These are phyloP conservation scores for Pyralis farinalis DNA, from an alignment of 2,888 invertebrate species.

Conservation along the genomic window DNA sequence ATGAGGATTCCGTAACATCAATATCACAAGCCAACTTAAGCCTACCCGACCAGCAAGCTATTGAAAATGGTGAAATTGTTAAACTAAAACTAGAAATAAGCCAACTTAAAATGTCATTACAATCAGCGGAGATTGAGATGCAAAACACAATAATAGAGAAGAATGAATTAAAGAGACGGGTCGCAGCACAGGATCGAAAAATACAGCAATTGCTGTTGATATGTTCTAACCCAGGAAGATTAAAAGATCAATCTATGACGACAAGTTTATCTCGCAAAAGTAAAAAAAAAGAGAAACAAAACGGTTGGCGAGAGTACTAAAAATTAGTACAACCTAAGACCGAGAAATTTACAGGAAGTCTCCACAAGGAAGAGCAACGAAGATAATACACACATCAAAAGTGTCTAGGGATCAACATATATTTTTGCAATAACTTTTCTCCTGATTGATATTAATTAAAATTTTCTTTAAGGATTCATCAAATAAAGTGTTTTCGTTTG, in stretches of 20 bases:
- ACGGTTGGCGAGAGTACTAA: not conserved
- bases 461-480: too few species aligned
- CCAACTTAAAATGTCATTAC: not conserved
- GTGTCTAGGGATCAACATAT: too few species aligned
- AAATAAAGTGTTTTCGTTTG: too few species aligned
- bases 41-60: not conserved
- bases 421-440: too few species aligned
- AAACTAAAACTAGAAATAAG: slow-evolving; percentile 1
- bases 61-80: slow-evolving; percentile 1
- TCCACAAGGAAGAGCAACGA: too few species aligned
- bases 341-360: not conserved
- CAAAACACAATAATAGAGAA: slow-evolving; percentile 1
- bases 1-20: not conserved
- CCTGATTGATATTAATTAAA: too few species aligned
- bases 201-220: slow-evolving; percentile 3
- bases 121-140: slow-evolving; percentile 2
- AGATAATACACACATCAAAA: too few species aligned
- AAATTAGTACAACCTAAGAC: slow-evolving; percentile 1
- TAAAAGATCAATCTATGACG: not conserved
- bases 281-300: not conserved
- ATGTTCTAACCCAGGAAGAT: too few species aligned
- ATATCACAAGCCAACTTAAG: slow-evolving; percentile 3
- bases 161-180: not conserved
- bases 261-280: too few species aligned
- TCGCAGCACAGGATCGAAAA: not conserved